phyloP scores from a whole-genome alignment of 2,888 invertebrate genomes.

The Trachelus troglodyta region DNA sequence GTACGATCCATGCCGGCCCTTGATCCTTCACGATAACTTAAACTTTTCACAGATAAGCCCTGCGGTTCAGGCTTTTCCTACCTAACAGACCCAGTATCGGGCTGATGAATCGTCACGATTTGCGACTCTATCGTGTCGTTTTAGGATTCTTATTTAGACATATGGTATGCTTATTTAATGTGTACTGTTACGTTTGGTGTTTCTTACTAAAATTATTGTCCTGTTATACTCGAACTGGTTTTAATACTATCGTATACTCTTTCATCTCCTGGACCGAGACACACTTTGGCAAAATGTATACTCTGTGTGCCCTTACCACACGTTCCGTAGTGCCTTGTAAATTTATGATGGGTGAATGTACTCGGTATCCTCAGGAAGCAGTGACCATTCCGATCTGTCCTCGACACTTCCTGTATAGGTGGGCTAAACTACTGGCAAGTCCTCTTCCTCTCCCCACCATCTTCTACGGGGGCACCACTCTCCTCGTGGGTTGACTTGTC shows the following conservation, averaged over 20 bases:
- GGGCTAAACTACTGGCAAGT: background rate
- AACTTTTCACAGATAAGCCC: constrained; percentile 23
- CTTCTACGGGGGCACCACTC: background rate
- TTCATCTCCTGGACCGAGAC: background rate
- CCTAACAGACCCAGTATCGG: background rate
- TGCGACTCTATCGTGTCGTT: background rate
- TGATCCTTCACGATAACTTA: constrained; percentile 26
- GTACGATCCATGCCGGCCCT: constrained; percentile 29
- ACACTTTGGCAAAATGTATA: background rate
- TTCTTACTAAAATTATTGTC: background rate
- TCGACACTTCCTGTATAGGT: background rate
- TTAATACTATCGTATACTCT: background rate
- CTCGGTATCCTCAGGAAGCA: background rate
- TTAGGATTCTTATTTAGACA: background rate
- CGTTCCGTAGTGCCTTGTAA: background rate
- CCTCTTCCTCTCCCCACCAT: background rate
- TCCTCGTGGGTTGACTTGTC: background rate
- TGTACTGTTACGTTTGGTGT: background rate
- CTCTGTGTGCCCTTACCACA: background rate
- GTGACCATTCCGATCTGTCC: background rate
- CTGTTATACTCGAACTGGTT: background rate
- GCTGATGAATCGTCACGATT: background rate
- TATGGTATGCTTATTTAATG: background rate
- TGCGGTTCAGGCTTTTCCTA: background rate
- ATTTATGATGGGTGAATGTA: background rate